Evolutionary conservation across 2,888 invertebrate species (phyloP).

Genomic region (Portevinia maculata): DNA sequence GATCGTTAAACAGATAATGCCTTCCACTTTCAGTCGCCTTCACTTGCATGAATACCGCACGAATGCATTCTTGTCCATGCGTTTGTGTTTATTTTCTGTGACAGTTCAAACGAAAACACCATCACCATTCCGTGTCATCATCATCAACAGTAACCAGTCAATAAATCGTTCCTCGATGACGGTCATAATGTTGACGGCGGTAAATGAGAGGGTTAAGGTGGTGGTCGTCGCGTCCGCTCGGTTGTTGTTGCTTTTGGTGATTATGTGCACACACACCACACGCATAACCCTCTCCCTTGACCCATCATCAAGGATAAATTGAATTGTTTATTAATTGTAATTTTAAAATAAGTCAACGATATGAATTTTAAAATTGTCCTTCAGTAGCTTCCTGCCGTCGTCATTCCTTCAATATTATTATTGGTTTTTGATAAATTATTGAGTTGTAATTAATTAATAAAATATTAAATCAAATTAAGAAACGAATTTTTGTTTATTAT

Average conservation of each 20-base stretch:
- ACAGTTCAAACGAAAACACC: conserved; percentile 36
- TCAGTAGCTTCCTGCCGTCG: conserved; percentile 2
- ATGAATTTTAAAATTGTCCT: conserved; percentile 40
- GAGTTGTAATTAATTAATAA: conserved; percentile 6
- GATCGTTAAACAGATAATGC: conserved; percentile 71
- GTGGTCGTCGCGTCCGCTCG: no score
- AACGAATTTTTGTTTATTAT: conserved; percentile 50
- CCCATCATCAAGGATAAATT: conserved; percentile 67
- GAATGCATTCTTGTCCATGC: background rate
- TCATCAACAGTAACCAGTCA: conserved; percentile 59
- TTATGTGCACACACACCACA: conserved; percentile 26
- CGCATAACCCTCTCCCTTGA: conserved; percentile 31
- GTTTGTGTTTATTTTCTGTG: conserved; percentile 48
- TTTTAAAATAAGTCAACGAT: conserved; percentile 48
- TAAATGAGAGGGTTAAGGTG: conserved; percentile 8
- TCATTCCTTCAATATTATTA: conserved; percentile 5
- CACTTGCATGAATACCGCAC: background rate
- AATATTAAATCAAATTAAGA: conserved; percentile 11
- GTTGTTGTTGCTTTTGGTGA: background rate
- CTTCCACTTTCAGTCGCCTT: conserved; percentile 44
- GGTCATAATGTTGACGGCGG: conserved; percentile 40
- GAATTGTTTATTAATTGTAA: conserved; percentile 71
- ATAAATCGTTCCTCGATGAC: conserved; percentile 61
- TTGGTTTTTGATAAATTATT: conserved; percentile 10
- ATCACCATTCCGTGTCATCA: conserved; percentile 33